Base-by-base conservation (phyloP, 2,888 invertebrate species). In the Apamea monoglypha region DNA sequence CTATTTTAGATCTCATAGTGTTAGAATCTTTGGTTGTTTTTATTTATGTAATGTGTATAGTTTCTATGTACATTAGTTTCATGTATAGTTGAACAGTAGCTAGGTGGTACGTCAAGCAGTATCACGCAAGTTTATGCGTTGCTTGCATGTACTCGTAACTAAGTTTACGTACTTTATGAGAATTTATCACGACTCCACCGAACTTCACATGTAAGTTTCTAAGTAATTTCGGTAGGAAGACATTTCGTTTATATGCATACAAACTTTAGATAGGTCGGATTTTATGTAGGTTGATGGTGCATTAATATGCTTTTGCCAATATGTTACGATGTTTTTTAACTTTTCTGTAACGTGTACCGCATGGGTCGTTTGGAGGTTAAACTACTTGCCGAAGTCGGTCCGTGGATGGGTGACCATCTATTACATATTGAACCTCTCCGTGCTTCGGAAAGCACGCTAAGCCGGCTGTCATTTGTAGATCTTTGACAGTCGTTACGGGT, bases 121-220 rank as follows among this genome's bases (percentile, higher is more conserved):
- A 59, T 64, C 36, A 40, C 16, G 75, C 53, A 78, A 80, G 69
- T 82, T 76, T 67, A 73, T 44, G 79, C 63, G 76, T 77, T 67
- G 66, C 50, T 63, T 64, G 59, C 74, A 70, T 64, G 72, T 56
- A 71, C 47, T 74, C 32, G 32, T 84, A 67, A 74, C 66, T 59
- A 44, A 83, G 75, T 80, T 84, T 70, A 73, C 75, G 73, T 73
- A 67, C 71, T 74, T 71, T 85, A 86, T 74, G 70, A 78, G 68
- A 64, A 67, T 76, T 80, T 79, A 83, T 80, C 76, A 64, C 82
- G 56, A 67, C 66, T 66, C 12, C 40, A 72, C 56, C 7, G 25
- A 78, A 82, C 77, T 84, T 75, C 56, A 56, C 18, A 69, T 69
- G 63, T 59, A 32, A 75, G 80, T 68, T 83, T 44, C 66, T 72